Percentiles rank a stretch among this genome's conserved stretches.
Evolutionary conservation across 2,113 vertebrate species (phyloP).

Genomic region (Chamaetylas fuelleborni): DNA sequence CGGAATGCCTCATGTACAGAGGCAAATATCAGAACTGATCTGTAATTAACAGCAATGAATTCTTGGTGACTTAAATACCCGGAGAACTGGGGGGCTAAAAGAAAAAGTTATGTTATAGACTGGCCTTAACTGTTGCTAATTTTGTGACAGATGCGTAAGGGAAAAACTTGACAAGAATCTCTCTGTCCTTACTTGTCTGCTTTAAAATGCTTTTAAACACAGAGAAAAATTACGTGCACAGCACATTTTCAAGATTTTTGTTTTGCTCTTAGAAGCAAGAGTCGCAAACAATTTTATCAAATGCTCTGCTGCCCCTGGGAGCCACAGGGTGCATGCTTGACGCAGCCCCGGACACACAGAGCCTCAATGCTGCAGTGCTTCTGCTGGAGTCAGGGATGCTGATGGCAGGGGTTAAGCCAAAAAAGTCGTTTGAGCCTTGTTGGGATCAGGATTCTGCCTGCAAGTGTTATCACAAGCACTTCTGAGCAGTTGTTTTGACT

Average conservation of each 20-base stretch:
- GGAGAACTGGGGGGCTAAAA: background rate
- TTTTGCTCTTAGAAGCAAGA: background rate
- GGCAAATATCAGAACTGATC: constrained; percentile 40
- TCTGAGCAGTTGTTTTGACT: constrained; percentile 1
- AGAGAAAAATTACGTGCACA: background rate
- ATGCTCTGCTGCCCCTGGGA: background rate
- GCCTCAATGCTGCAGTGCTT: background rate
- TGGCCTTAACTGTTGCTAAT: background rate
- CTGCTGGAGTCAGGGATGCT: background rate
- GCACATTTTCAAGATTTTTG: background rate
- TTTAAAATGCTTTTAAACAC: background rate
- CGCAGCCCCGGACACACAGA: accelerated
- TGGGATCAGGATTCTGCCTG: background rate
- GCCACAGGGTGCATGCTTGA: accelerated
- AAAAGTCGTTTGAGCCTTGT: background rate
- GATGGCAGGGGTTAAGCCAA: background rate
- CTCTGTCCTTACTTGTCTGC: background rate
- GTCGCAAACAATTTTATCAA: background rate
- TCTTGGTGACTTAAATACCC: constrained; percentile 24
- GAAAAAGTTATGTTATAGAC: background rate
- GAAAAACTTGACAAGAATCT: background rate
- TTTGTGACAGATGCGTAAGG: background rate
- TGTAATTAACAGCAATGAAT: constrained; percentile 48
- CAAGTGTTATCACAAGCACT: background rate
- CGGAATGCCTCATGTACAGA: constrained; percentile 19